Base-by-base conservation (phyloP, 2,888 invertebrate genomes). In the Petrophora chlorosata region DNA sequence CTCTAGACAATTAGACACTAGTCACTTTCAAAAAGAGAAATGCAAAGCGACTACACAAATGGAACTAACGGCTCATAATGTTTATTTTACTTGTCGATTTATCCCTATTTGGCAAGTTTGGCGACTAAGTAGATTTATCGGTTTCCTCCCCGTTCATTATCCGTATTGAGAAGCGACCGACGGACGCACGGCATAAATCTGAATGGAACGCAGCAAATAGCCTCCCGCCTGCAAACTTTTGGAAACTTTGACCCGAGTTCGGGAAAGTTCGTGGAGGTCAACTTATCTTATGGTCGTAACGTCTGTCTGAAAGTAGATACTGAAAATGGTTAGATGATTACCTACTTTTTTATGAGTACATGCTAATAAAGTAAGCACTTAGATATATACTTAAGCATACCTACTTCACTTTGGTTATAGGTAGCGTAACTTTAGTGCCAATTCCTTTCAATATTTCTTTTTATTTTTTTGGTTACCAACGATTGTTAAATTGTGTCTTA, bases 91-190 rank as follows among this genome's bases (percentile, higher is more conserved):
- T 84, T 71, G 64, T 68, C 70, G 62, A 79, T 81, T 79, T 74
- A 73, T 80, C 77, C 74, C 75, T 73, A 84, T 88, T 87, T 82
- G 74, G 76, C 70, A 86, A 90, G 79, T 89, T 89, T 84, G 59
- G 74, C 79, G 73, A 84, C 79, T 84, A 81, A 85, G 70, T 80
- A 85, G 84, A 90, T 90, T 90, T 90, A 90, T 88, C 50, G 82
- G 87, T 88, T 88, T 90, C 90, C 90, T 79, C 89, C 89, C 78
- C 74, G 83, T 86, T 90, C 89, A 89, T 90, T 90, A 90, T 84
- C 78, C 75, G 88, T 78, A 89, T 88, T 87, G 59, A 59, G 47
- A 35, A 46, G 50, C 70, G 66, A 67, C 61, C 67, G 65, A 63
- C 67, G 61, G 65, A 67, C 67, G 78, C 76, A 76, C 68, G 73